Evolutionary conservation across 2,797 vertebrate species (phyloP).

Genomic region (Oophaga sylvatica): DNA sequence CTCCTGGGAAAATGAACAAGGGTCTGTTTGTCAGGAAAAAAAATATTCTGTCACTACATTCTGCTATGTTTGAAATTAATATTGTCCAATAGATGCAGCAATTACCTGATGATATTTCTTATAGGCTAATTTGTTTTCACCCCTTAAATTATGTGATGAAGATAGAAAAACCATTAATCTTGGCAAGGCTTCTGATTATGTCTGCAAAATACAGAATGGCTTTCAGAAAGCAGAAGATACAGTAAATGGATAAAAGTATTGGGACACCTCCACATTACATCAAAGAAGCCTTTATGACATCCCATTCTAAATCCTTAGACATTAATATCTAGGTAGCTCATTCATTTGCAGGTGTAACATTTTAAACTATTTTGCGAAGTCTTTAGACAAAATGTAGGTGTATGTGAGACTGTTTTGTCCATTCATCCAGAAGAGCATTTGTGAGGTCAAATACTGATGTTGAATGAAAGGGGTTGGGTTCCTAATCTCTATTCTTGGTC

Average conservation of each 20-base stretch:
- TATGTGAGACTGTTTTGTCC: no score
- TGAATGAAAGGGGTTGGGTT: no score
- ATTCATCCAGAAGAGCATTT: no score
- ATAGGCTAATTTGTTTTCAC: not conserved
- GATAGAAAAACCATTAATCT: not conserved
- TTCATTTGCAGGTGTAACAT: no score
- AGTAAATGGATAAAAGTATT: not conserved
- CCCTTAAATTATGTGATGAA: not conserved
- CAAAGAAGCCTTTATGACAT: no score
- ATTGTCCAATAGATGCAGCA: not conserved
- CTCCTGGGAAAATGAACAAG: constrained; percentile 48
- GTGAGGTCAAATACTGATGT: no score
- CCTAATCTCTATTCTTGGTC: no score
- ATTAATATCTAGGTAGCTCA: no score
- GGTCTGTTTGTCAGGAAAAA: constrained; percentile 26
- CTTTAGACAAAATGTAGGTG: no score
- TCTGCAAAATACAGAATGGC: not conserved
- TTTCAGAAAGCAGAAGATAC: not conserved
- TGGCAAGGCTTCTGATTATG: not conserved
- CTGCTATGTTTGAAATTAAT: not conserved
- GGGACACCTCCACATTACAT: not conserved
- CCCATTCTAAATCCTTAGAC: no score
- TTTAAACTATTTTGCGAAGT: no score
- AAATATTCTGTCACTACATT: constrained; percentile 30
- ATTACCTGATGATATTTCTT: not conserved